A percentile compares a stretch with the other conserved stretches of the same genome.
Conservation (phyloP, 2,113 vertebrate species). For the Scomber japonicus region DNA sequence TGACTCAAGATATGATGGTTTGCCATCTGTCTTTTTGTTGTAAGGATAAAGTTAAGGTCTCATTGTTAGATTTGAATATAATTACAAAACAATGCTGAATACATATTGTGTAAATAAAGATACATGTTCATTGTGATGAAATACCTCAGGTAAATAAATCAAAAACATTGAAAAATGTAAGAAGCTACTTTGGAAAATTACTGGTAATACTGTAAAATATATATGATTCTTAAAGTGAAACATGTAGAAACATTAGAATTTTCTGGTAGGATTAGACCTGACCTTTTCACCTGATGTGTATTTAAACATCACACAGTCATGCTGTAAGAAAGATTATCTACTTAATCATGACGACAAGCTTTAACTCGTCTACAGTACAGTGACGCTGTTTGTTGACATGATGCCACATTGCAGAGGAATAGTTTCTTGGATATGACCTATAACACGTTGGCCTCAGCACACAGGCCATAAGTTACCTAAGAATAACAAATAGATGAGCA, state of each 20-base stretch:
- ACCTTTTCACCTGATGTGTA: neutral
- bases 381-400: slow-evolving; percentile 9
- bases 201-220: neutral
- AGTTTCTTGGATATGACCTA: neutral
- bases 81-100: neutral
- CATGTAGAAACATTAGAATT: neutral
- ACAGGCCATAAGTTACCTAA: slow-evolving; percentile 17
- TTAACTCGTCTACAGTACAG: slow-evolving; percentile 4
- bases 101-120: neutral
- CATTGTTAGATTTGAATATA: no score
- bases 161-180: neutral
- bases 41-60: no score
- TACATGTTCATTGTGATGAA: neutral
- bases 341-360: slow-evolving; percentile 23
- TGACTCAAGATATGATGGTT: no score
- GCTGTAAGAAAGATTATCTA: slow-evolving; percentile 37
- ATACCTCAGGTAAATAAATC: neutral
- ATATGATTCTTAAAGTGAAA: neutral
- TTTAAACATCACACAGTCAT: slow-evolving; percentile 26
- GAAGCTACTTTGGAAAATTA: neutral
- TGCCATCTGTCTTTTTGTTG: no score
- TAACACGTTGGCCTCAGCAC: slow-evolving; percentile 20
- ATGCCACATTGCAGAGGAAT: slow-evolving; percentile 5
- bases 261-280: neutral
- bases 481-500: slow-evolving; percentile 27